Percentiles rank a stretch among this genome's conserved stretches.
Conservation (phyloP, 2,797 vertebrate species). For the Eupleurogrammus muticus region DNA sequence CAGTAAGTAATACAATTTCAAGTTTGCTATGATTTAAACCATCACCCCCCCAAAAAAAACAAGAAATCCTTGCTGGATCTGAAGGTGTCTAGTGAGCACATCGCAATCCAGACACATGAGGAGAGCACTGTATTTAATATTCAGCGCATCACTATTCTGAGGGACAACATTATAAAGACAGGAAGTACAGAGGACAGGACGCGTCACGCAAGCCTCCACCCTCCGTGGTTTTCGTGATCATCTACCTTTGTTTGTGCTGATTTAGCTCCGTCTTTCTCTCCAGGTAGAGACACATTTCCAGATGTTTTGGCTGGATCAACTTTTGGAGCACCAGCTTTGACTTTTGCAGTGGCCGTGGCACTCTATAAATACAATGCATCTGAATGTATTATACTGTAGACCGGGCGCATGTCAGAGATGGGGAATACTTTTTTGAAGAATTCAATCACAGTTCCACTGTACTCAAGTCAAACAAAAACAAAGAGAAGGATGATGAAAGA, state of each 20-base stretch:
- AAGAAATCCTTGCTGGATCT: background rate
- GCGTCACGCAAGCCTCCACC: constrained; percentile 12
- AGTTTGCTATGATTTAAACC: background rate
- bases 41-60: background rate
- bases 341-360: constrained; percentile 34
- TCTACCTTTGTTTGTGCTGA: constrained; percentile 64
- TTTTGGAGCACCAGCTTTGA: constrained; percentile 68
- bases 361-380: constrained; percentile 68
- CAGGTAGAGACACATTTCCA: constrained; percentile 52
- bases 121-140: background rate
- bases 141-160: background rate
- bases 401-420: background rate
- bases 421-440: no score
- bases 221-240: background rate
- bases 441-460: background rate
- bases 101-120: background rate
- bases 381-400: constrained; percentile 28
- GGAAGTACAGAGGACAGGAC: background rate
- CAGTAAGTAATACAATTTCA: background rate
- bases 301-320: constrained; percentile 55
- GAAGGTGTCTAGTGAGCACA: background rate
- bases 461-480: background rate
- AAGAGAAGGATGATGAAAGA: constrained; percentile 5
- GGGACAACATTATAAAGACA: background rate
- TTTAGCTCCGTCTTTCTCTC: constrained; percentile 62